Conservation (phyloP, 2,797 vertebrate species). For the Melanotaenia pygmaea region DNA sequence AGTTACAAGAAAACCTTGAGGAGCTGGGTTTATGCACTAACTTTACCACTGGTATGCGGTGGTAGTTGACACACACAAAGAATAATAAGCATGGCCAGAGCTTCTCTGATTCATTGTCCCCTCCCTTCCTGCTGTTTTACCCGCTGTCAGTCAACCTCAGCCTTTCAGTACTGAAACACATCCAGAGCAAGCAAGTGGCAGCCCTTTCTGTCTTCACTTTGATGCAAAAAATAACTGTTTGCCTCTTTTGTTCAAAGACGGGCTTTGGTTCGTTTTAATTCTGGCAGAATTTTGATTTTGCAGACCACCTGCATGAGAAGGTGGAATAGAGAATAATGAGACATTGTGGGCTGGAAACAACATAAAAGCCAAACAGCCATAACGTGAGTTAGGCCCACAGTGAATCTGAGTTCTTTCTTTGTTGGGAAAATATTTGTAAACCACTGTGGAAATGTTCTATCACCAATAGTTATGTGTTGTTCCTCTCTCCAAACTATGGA, state of each 20-base stretch:
- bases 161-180: slow-evolving; percentile 20
- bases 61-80: slow-evolving; percentile 48
- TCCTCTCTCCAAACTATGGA: neutral
- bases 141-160: slow-evolving; percentile 47
- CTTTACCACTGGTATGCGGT: slow-evolving; percentile 53
- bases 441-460: neutral
- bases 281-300: neutral
- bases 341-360: slow-evolving; percentile 5
- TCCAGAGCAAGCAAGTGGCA: slow-evolving; percentile 47
- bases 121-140: slow-evolving; percentile 48
- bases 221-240: neutral
- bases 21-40: slow-evolving; percentile 19
- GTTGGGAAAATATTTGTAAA: neutral
- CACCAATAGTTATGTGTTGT: neutral
- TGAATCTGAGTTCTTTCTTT: slow-evolving; percentile 10
- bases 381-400: slow-evolving; percentile 2
- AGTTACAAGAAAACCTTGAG: slow-evolving; percentile 5
- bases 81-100: slow-evolving; percentile 43
- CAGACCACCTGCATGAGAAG: slow-evolving; percentile 24
- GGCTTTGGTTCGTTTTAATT: neutral
- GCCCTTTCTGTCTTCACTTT: neutral
- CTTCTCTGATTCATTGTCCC: slow-evolving; percentile 48
- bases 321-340: slow-evolving; percentile 10
- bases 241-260: slow-evolving; percentile 1
- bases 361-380: neutral